These are phyloP conservation scores for Diorhabda carinulata DNA, from an alignment of 1,140 invertebrate species.

Conservation along the genomic window DNA sequence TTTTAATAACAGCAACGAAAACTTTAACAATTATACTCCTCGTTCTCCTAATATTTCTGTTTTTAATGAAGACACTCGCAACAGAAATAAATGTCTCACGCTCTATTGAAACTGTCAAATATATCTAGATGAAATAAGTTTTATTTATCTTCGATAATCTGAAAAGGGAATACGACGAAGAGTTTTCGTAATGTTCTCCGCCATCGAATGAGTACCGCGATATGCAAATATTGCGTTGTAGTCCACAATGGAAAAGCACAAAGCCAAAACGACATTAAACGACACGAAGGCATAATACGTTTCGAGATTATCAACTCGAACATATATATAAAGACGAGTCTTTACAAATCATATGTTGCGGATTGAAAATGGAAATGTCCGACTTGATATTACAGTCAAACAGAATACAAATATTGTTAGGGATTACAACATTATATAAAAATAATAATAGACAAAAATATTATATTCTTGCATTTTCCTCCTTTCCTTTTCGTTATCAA, in stretches of 20 bases:
- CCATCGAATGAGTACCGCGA: not conserved
- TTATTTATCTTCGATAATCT: constrained; percentile 12
- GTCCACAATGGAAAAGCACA: constrained; percentile 18
- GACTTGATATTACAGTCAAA: not conserved
- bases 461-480: too few species aligned
- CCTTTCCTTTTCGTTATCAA: too few species aligned
- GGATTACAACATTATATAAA: too few species aligned
- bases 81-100: not conserved
- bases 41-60: too few species aligned
- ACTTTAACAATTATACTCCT: too few species aligned
- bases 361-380: constrained; percentile 18
- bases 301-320: constrained; percentile 17
- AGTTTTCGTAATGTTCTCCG: constrained; percentile 10
- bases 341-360: constrained; percentile 18
- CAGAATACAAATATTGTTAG: too few species aligned
- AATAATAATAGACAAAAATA: too few species aligned
- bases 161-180: not conserved
- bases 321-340: constrained; percentile 16
- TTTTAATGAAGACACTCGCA: too few species aligned
- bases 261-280: constrained; percentile 20
- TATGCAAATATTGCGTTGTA: constrained; percentile 17
- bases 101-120: not conserved
- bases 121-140: constrained; percentile 4
- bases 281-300: constrained; percentile 20
- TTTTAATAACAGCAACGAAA: too few species aligned